Percentiles rank a stretch among this genome's conserved stretches.
Evolutionary conservation across 2,113 vertebrate species (phyloP).

Genomic region (Crotalus helleri): DNA sequence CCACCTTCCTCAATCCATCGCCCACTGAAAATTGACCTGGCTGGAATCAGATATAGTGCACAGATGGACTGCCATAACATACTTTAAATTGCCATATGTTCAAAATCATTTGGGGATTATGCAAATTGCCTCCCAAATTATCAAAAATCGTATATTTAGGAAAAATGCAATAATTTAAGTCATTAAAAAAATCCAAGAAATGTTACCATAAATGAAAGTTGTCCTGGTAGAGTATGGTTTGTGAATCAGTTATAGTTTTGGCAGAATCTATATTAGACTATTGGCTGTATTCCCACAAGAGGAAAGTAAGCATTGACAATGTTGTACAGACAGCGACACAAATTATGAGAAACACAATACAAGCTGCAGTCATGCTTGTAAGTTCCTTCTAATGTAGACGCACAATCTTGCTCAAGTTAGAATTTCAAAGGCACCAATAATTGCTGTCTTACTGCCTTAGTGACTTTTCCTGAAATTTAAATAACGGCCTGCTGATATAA

Average conservation of each 20-base stretch:
- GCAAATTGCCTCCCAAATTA: neutral
- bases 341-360: conserved; percentile 17
- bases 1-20: neutral
- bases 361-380: conserved; percentile 16
- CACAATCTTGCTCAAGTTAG: conserved; percentile 1
- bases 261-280: neutral
- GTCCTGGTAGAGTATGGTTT: neutral
- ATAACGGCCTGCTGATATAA: conserved; percentile 25
- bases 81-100: neutral
- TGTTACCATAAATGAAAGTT: neutral
- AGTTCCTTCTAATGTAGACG: neutral
- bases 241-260: neutral
- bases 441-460: conserved; percentile 40
- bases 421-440: conserved; percentile 38
- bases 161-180: neutral
- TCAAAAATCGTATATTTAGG: neutral
- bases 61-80: neutral
- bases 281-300: neutral
- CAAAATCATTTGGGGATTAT: neutral
- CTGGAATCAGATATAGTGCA: neutral
- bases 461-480: conserved; percentile 38
- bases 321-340: conserved; percentile 15
- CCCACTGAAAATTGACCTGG: neutral
- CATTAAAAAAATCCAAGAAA: neutral
- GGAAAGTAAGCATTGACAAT: neutral